phyloP scores from a whole-genome alignment of 2,797 vertebrate species.

The Lepilemur ruficaudatus region DNA sequence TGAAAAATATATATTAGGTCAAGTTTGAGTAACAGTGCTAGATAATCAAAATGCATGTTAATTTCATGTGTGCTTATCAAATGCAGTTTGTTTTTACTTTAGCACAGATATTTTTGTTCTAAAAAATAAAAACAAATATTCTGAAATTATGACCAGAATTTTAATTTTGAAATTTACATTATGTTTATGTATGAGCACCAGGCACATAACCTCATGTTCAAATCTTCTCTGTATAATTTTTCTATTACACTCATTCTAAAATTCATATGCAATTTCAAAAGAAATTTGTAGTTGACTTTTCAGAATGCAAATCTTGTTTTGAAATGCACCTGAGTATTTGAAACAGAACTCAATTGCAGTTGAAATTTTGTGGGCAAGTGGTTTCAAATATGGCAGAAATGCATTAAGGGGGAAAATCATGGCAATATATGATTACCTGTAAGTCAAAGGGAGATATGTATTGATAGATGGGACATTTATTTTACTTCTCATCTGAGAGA shows the following conservation, averaged over 20 bases:
- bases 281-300: slow-evolving; percentile 60
- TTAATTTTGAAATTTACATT: slow-evolving; percentile 73
- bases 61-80: slow-evolving; percentile 62
- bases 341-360: slow-evolving; percentile 24
- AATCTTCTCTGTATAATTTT: slow-evolving; percentile 63
- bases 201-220: slow-evolving; percentile 49
- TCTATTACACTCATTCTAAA: slow-evolving; percentile 65
- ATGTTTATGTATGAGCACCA: slow-evolving; percentile 76
- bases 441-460: not conserved
- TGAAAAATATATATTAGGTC: not conserved
- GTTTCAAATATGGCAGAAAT: not conserved
- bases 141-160: slow-evolving; percentile 71
- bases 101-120: slow-evolving; percentile 64
- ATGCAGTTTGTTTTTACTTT: slow-evolving; percentile 69
- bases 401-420: not conserved
- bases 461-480: not conserved
- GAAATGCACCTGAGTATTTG: slow-evolving; percentile 60
- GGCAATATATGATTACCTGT: not conserved
- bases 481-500: slow-evolving; percentile 15
- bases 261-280: slow-evolving; percentile 57
- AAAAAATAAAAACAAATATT: slow-evolving; percentile 72
- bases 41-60: slow-evolving; percentile 38
- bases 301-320: slow-evolving; percentile 64
- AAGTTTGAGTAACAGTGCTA: not conserved
- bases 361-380: slow-evolving; percentile 43